Conservation (phyloP, 1,140 invertebrate species). For the Megathymus violae region DNA sequence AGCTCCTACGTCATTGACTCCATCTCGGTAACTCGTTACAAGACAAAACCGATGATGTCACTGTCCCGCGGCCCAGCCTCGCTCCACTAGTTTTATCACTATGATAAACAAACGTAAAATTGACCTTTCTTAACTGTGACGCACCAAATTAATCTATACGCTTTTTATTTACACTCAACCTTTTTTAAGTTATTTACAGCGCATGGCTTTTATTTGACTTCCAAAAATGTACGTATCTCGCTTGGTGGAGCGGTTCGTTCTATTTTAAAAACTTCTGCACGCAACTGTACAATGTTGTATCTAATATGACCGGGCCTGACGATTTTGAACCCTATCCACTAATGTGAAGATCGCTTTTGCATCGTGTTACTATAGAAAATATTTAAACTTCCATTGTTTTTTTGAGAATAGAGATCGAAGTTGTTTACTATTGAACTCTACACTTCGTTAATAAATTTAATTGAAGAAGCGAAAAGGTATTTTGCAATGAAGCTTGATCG, state of each 20-base stretch:
- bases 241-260: conserved; percentile 60
- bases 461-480: conserved; percentile 5
- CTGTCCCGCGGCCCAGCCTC: conserved; percentile 13
- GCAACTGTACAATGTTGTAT: conserved; percentile 63
- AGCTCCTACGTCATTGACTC: conserved; percentile 21
- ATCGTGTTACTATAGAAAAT: conserved; percentile 15
- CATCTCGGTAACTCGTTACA: conserved; percentile 31
- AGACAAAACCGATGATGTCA: conserved; percentile 32
- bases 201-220: conserved; percentile 73
- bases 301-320: conserved; percentile 42
- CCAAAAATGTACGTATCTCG: conserved; percentile 80
- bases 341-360: conserved; percentile 42
- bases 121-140: conserved; percentile 49
- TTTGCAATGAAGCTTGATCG: conserved; percentile 2
- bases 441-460: conserved; percentile 14
- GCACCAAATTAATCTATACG: conserved; percentile 32
- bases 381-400: conserved; percentile 49
- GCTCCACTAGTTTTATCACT: conserved; percentile 31
- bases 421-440: conserved; percentile 33
- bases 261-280: conserved; percentile 67
- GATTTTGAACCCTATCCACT: conserved; percentile 55
- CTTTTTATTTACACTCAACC: conserved; percentile 63
- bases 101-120: conserved; percentile 51
- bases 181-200: conserved; percentile 69
- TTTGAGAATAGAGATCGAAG: conserved; percentile 27